Percentiles rank a stretch among this genome's conserved stretches.
These are phyloP conservation scores for Philaethria dido DNA, from an alignment of 2,888 invertebrate genomes.

Conservation along the genomic window DNA sequence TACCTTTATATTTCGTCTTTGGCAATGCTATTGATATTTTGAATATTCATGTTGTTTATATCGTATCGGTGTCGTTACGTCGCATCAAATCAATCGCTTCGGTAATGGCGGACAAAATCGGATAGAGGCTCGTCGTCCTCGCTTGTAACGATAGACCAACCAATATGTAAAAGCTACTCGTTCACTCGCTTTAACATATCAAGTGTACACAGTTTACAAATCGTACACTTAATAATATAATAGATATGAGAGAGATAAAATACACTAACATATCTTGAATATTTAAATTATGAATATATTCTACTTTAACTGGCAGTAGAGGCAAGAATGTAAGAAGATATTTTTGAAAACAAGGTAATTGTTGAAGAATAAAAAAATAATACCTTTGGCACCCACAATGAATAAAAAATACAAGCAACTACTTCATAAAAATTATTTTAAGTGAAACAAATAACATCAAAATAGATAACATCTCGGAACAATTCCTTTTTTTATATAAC, in stretches of 20 bases:
- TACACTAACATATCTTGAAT: not conserved
- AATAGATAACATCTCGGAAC: not conserved
- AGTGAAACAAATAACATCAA: not conserved
- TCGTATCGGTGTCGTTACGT: constrained; percentile 23
- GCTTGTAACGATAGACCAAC: constrained; percentile 61
- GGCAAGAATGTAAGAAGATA: not conserved
- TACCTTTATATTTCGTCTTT: no score
- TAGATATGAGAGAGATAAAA: not conserved
- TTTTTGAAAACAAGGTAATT: no score
- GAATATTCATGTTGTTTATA: not conserved
- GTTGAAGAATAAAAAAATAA: no score
- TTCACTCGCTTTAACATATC: constrained; percentile 27
- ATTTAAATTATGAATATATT: not conserved
- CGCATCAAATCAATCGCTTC: not conserved
- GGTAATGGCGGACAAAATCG: constrained; percentile 51
- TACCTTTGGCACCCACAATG: no score
- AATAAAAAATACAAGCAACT: no score
- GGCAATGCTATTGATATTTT: no score
- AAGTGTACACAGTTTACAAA: constrained; percentile 49
- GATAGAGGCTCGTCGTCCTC: constrained; percentile 50
- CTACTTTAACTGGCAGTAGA: not conserved
- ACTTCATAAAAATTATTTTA: no score
- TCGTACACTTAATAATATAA: constrained; percentile 1
- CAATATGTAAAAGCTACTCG: constrained; percentile 62
- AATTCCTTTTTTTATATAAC: not conserved